Percentiles rank a stretch among this genome's conserved stretches.
phyloP scores from a whole-genome alignment of 2,888 invertebrate genomes.

The Nomada ferruginata region DNA sequence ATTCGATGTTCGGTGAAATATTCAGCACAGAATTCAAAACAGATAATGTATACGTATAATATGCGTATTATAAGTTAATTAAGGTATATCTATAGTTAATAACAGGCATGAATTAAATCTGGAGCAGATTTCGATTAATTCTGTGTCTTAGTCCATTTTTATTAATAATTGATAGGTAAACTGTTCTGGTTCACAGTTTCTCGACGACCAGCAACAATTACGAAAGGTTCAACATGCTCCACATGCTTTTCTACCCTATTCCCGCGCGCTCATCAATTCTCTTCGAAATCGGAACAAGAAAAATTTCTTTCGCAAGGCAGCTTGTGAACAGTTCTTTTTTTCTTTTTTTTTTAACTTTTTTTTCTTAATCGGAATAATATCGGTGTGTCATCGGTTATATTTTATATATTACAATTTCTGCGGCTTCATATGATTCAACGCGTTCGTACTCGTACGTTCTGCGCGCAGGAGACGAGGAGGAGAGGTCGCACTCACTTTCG shows the following conservation, averaged over 20 bases:
- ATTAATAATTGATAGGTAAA: slow-evolving; percentile 75
- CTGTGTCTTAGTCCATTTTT: slow-evolving; percentile 67
- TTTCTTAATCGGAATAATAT: slow-evolving; percentile 63
- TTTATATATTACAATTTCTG: slow-evolving; percentile 73
- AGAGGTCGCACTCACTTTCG: slow-evolving; percentile 22
- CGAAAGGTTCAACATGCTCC: slow-evolving; percentile 58
- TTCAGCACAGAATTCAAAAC: slow-evolving; percentile 41
- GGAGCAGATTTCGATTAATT: slow-evolving; percentile 44
- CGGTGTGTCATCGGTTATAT: slow-evolving; percentile 56
- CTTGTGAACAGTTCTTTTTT: slow-evolving; percentile 72
- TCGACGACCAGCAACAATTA: slow-evolving; percentile 59
- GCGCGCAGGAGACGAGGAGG: slow-evolving; percentile 24
- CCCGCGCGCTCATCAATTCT: slow-evolving; percentile 30
- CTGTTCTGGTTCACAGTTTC: slow-evolving; percentile 66
- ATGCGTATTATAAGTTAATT: slow-evolving; percentile 1
- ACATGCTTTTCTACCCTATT: slow-evolving; percentile 35
- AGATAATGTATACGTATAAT: slow-evolving; percentile 31
- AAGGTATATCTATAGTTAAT: slow-evolving; percentile 12
- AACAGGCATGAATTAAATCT: slow-evolving; percentile 31
- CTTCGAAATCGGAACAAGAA: slow-evolving; percentile 50
- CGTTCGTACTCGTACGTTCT: slow-evolving; percentile 19
- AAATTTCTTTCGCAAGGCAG: slow-evolving; percentile 72
- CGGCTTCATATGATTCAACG: slow-evolving; percentile 29
- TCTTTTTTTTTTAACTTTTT: slow-evolving; percentile 18
- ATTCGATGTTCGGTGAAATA: slow-evolving; percentile 10